A percentile compares a stretch with the other conserved stretches of the same genome.
Conservation (phyloP, 2,888 invertebrate species). For the Apodemia duryi region DNA sequence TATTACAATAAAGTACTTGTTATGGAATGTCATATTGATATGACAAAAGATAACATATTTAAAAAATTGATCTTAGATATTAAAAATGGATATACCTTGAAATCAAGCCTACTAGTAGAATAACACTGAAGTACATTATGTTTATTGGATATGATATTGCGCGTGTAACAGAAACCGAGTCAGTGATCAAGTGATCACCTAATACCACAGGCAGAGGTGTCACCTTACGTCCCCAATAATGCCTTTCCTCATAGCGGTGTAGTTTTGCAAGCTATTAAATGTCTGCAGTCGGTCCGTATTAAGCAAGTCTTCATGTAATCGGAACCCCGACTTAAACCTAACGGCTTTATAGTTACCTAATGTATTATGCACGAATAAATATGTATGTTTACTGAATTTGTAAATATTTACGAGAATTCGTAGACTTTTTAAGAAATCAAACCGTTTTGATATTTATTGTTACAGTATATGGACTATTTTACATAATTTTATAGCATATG, state of each 20-base stretch:
- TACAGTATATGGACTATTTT: no score
- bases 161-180: conserved; percentile 26
- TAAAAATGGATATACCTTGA: neutral
- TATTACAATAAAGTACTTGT: neutral
- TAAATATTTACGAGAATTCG: neutral
- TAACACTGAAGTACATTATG: neutral
- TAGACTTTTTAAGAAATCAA: neutral
- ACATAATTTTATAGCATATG: no score
- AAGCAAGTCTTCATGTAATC: conserved; percentile 69
- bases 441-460: no score
- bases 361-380: conserved; percentile 59
- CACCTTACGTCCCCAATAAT: conserved; percentile 68
- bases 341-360: conserved; percentile 56
- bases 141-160: conserved; percentile 17
- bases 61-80: neutral
- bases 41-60: neutral
- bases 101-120: neutral
- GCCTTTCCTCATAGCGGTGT: conserved; percentile 63
- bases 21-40: neutral
- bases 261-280: conserved; percentile 72
- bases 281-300: conserved; percentile 64
- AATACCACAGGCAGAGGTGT: conserved; percentile 63
- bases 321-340: conserved; percentile 64
- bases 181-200: conserved; percentile 32
- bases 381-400: conserved; percentile 18